These are phyloP conservation scores for Smutsia gigantea DNA, from an alignment of 2,797 vertebrate genomes.

Conservation along the genomic window DNA sequence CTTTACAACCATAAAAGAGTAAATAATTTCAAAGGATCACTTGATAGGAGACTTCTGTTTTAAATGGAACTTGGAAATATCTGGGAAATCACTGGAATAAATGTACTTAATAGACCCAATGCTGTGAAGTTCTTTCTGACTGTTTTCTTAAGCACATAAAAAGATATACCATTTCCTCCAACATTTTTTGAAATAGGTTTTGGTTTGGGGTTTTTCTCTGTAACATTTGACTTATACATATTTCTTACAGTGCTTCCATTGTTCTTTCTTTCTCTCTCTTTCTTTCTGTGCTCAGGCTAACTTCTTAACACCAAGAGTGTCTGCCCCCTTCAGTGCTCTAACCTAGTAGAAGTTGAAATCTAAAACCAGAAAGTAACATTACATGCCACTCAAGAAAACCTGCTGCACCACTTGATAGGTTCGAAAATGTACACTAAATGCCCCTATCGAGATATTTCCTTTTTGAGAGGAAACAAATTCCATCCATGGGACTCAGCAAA, in stretches of 20 bases:
- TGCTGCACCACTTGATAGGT: conserved; percentile 2
- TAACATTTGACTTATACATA: conserved; percentile 67
- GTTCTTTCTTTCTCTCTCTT: background rate
- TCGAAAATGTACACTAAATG: conserved; percentile 56
- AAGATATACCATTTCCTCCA: conserved; percentile 59
- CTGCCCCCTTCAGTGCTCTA: background rate
- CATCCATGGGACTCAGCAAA: conserved; percentile 49
- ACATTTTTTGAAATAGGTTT: conserved; percentile 73
- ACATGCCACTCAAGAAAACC: conserved; percentile 20
- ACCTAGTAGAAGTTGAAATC: background rate
- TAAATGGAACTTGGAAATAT: conserved; percentile 78
- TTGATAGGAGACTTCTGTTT: conserved; percentile 84
- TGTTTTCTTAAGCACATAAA: conserved; percentile 72
- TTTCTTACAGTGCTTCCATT: conserved; percentile 61
- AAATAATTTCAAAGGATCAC: conserved; percentile 85
- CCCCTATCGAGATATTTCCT: conserved; percentile 46
- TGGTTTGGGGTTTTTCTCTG: conserved; percentile 65
- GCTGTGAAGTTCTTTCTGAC: conserved; percentile 62
- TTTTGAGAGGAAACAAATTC: conserved; percentile 65
- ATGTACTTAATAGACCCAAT: conserved; percentile 72
- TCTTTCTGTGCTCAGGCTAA: background rate
- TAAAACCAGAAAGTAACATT: conserved; percentile 47
- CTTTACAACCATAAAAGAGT: conserved; percentile 84
- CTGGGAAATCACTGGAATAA: conserved; percentile 81
- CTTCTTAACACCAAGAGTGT: conserved; percentile 43